Base-by-base conservation (phyloP, 2,888 invertebrate genomes). In the Ctena decussata region DNA sequence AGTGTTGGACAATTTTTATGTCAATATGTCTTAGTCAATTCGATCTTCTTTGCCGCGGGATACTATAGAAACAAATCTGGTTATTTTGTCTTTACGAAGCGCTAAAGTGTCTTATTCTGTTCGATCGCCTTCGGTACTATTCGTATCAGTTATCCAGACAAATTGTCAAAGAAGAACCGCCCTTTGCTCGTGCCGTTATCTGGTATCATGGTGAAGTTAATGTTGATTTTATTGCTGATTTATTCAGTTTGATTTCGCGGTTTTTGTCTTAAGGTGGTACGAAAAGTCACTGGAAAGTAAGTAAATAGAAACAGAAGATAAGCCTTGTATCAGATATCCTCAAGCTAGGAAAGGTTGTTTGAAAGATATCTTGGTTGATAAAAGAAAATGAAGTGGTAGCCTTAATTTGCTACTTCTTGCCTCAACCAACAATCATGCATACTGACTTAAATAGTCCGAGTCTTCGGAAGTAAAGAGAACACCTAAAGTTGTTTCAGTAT, bases 251-350 rank as follows among this genome's bases (percentile, higher is more conserved):
- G 53, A 49, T 39, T 41, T 60, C 24, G 65, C 32, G 75, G 53
- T 49, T 75, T n/a, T 77, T 82, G 65, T 82, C 82, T 77, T 77
- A 78, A 37, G 77, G 37, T 77, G 65, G 77, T 84, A 73, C 60
- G 70, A 80, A 80, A 80, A 77, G 80, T 80, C 84, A 77, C 12
- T 32, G 35, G 30, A 71, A 74, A 46, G 41, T 37, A 80, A 75
- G 76, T 70, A 75, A 80, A 65, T 35, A 65, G 32, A 65, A 65
- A 35, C 35, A 24, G 12, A 57, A 12, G 57, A 57, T 24, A 6
- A n/a, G 6, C 6, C 8, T 24, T 57, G 27, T 57, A 27, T 57
- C 32, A 65, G 8, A 30, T 60, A 30, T 12, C 60, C 60, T 18
- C 5, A 30, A 60, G 60, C 30, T 6, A n/a, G n/a, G 21, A 46